Conservation (phyloP, 2,888 invertebrate genomes). For the Malachius bipustulatus region DNA sequence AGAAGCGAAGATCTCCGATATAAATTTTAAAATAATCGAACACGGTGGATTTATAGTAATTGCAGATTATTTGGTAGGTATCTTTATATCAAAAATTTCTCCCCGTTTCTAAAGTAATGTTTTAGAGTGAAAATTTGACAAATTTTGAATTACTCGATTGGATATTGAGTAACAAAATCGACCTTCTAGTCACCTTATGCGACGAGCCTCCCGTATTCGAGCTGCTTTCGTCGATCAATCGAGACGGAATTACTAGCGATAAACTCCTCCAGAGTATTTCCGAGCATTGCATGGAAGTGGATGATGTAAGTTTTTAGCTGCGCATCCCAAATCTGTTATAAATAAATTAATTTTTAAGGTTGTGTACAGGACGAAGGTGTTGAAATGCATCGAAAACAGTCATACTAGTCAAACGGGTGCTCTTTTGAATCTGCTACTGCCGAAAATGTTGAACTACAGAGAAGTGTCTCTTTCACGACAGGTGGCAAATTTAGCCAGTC, state of each 20-base stretch:
- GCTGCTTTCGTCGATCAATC: conserved; percentile 47
- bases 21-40: conserved; percentile 52
- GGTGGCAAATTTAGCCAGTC: conserved; percentile 61
- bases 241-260: conserved; percentile 54
- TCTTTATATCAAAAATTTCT: background rate
- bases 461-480: conserved; percentile 54
- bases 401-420: conserved; percentile 61
- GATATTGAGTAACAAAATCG: conserved; percentile 62
- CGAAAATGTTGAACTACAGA: conserved; percentile 53
- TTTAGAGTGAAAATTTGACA: conserved; percentile 53
- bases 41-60: conserved; percentile 58
- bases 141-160: conserved; percentile 65
- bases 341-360: conserved; percentile 43
- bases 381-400: conserved; percentile 57
- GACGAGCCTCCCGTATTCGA: conserved; percentile 55
- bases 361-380: conserved; percentile 53
- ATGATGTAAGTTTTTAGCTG: conserved; percentile 34
- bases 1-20: too few species aligned
- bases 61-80: conserved; percentile 66
- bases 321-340: conserved; percentile 2
- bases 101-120: conserved; percentile 17
- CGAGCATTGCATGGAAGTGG: conserved; percentile 47
- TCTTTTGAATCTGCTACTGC: conserved; percentile 49
- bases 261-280: conserved; percentile 60
- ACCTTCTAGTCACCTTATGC: conserved; percentile 51